Evolutionary conservation across 2,888 invertebrate species (phyloP).

Genomic region (Cremastinae sp.): DNA sequence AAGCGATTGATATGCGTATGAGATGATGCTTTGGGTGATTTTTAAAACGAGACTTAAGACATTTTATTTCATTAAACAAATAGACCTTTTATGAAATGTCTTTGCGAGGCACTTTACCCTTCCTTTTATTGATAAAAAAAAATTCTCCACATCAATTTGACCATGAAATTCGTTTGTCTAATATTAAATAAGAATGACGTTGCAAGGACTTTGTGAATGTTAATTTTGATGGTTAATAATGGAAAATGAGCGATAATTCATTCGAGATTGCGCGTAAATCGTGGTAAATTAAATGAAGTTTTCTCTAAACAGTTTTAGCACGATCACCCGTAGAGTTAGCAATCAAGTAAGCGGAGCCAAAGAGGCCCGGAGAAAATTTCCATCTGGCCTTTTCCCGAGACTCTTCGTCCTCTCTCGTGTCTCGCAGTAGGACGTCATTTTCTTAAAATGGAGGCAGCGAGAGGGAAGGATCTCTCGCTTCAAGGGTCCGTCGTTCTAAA

Average conservation of each 20-base stretch:
- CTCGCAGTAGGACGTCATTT: conserved; percentile 41
- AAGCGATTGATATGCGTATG: background rate
- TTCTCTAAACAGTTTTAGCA: conserved; percentile 26
- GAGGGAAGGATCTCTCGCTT: conserved; percentile 24
- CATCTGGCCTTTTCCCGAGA: conserved; percentile 48
- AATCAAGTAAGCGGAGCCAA: conserved; percentile 40
- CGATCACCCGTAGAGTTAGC: conserved; percentile 52
- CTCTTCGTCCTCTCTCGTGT: conserved; percentile 1
- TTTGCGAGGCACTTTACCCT: conserved; percentile 57
- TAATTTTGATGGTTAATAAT: conserved; percentile 1
- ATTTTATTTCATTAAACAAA: too few relatives aligned
- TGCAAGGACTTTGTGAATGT: background rate
- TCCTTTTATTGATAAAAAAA: background rate
- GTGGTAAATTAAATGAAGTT: conserved; percentile 50
- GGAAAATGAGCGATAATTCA: background rate
- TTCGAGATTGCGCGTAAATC: conserved; percentile 9
- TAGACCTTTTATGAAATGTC: too few relatives aligned
- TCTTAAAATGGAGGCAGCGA: conserved; percentile 18
- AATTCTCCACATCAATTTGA: conserved; percentile 6
- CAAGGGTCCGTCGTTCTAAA: conserved; percentile 24
- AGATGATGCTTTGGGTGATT: too few relatives aligned
- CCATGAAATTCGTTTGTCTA: conserved; percentile 1
- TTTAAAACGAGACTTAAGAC: too few relatives aligned
- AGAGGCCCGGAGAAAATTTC: conserved; percentile 46
- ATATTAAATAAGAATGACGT: background rate